Evolutionary conservation across 2,888 invertebrate genomes (phyloP).

Genomic region (Watsonalla cultraria): DNA sequence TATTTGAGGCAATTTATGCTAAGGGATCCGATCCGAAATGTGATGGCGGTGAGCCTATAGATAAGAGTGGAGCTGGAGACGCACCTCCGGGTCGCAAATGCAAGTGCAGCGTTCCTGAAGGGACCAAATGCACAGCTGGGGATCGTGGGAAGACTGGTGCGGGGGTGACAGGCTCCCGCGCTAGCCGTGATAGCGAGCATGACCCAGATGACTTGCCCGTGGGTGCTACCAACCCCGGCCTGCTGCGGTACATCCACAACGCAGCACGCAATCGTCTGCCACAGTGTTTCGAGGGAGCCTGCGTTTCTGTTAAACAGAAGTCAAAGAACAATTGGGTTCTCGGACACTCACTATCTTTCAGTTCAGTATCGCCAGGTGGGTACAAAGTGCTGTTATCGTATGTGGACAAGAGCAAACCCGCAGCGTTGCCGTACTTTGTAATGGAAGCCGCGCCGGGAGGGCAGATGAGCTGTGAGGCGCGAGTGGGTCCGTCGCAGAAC

Average conservation of each 20-base stretch:
- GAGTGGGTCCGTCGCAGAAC: constrained; percentile 52
- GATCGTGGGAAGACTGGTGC: constrained; percentile 70
- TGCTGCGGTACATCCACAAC: constrained; percentile 65
- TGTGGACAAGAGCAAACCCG: constrained; percentile 46
- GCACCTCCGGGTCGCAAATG: constrained; percentile 23
- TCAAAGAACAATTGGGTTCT: constrained; percentile 55
- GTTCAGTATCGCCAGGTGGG: constrained; percentile 71
- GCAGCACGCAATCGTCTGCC: constrained; percentile 61
- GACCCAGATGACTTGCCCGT: constrained; percentile 41
- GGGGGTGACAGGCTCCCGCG: constrained; percentile 65
- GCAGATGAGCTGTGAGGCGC: constrained; percentile 65
- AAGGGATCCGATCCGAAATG: constrained; percentile 26
- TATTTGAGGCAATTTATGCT: constrained; percentile 57
- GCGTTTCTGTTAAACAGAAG: constrained; percentile 58
- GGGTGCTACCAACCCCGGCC: constrained; percentile 57
- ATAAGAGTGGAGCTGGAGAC: constrained; percentile 32
- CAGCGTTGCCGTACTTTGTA: constrained; percentile 60
- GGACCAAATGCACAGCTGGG: constrained; percentile 31
- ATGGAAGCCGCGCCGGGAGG: constrained; percentile 73
- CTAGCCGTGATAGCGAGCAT: constrained; percentile 32
- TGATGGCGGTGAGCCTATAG: constrained; percentile 7
- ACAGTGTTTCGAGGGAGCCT: constrained; percentile 72
- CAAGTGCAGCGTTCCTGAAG: constrained; percentile 27
- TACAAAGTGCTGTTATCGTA: constrained; percentile 65
- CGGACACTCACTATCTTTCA: constrained; percentile 64